Conservation (phyloP, 2,113 vertebrate genomes). For the Dasypus novemcinctus region DNA sequence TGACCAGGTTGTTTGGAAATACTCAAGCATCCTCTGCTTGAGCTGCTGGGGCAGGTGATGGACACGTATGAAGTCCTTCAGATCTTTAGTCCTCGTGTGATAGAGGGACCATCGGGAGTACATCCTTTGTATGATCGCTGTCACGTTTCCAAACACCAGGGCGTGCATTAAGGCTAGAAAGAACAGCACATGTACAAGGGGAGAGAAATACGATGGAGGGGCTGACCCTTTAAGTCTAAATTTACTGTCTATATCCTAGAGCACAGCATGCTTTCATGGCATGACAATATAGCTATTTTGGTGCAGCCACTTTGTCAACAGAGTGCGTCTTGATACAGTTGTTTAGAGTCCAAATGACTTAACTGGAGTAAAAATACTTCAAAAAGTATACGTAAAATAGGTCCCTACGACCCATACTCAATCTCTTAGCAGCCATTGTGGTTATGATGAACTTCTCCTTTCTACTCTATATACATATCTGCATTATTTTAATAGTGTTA, state of each 20-base stretch:
- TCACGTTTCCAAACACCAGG: slow-evolving; percentile 98
- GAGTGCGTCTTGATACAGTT: not conserved
- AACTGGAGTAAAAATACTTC: slow-evolving; percentile 7
- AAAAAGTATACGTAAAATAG: not conserved
- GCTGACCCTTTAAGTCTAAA: no score
- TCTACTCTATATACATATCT: not conserved
- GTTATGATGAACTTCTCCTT: not conserved
- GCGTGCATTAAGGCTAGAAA: slow-evolving; percentile 96
- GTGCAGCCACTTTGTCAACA: not conserved
- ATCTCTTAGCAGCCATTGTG: not conserved
- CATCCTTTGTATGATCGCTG: slow-evolving; percentile 98
- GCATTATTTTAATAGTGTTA: slow-evolving; percentile 1
- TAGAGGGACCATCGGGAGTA: slow-evolving; percentile 99
- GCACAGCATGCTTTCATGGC: no score
- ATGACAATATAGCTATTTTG: not conserved
- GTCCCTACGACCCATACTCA: not conserved
- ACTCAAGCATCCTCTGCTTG: slow-evolving; percentile 98
- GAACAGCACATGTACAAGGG: not conserved
- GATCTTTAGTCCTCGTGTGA: slow-evolving; percentile 97
- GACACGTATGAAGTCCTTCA: slow-evolving; percentile 98
- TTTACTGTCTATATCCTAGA: not conserved
- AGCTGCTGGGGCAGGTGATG: slow-evolving; percentile 97
- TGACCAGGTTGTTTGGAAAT: slow-evolving; percentile 99
- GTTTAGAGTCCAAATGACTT: not conserved
- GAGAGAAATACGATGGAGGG: not conserved